Conservation (phyloP, 2,113 vertebrate genomes). For the Dunckerocampus dactyliophorus region DNA sequence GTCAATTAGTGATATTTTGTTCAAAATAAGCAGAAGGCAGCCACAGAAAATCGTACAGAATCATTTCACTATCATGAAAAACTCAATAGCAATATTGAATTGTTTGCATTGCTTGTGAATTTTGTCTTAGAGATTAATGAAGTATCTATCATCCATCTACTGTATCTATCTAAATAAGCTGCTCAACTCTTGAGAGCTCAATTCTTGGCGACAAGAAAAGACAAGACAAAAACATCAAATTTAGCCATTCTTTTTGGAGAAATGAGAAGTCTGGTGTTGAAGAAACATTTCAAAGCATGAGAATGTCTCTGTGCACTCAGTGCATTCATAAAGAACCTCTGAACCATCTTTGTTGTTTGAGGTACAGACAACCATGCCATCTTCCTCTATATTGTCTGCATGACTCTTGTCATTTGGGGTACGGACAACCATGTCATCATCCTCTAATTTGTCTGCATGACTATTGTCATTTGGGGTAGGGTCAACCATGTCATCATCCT, state of each 20-base stretch:
- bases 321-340: constrained; percentile 69
- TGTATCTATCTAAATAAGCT: constrained; percentile 6
- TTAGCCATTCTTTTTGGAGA: constrained; percentile 52
- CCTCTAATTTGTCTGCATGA: constrained; percentile 35
- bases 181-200: constrained; percentile 9
- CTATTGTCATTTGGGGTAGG: constrained; percentile 39
- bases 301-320: constrained; percentile 71
- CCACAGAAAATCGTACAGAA: constrained; percentile 14
- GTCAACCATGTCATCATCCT: constrained; percentile 41
- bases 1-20: background rate
- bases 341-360: constrained; percentile 40
- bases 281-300: constrained; percentile 67
- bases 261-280: constrained; percentile 71
- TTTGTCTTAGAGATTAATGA: too few relatives aligned
- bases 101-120: constrained; percentile 2
- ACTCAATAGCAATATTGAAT: background rate
- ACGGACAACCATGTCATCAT: constrained; percentile 39
- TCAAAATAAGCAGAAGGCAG: background rate
- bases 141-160: too few relatives aligned
- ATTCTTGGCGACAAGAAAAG: constrained; percentile 21
- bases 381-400: constrained; percentile 40
- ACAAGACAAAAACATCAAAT: constrained; percentile 7
- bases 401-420: constrained; percentile 38
- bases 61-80: constrained; percentile 8
- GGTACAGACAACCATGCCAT: constrained; percentile 33